phyloP scores from a whole-genome alignment of 2,888 invertebrate species.

The Acronicta alni region DNA sequence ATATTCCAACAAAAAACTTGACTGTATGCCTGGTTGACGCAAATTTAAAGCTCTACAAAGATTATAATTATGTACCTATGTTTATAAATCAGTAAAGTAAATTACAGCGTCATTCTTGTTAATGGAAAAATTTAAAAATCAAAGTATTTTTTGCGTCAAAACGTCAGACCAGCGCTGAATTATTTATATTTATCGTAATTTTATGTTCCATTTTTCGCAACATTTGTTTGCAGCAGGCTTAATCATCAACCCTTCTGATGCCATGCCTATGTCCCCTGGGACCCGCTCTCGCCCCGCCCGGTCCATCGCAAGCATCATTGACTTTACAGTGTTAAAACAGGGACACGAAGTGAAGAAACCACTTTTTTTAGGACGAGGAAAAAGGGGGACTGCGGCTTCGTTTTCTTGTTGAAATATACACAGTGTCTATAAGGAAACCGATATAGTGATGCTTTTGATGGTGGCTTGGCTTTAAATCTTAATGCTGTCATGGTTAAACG shows the following conservation, averaged over 20 bases:
- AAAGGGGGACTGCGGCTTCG: no score
- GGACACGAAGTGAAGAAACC: conserved; percentile 26
- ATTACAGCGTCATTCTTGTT: background rate
- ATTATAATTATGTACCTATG: background rate
- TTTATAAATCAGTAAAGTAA: background rate
- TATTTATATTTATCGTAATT: conserved; percentile 1
- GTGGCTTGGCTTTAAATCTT: no score
- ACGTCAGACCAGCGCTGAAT: background rate
- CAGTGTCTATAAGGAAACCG: no score
- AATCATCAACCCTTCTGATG: conserved; percentile 66
- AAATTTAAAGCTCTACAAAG: background rate
- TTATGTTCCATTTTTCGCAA: conserved; percentile 28
- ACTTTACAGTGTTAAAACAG: conserved; percentile 54
- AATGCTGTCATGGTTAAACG: no score
- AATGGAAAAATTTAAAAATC: background rate
- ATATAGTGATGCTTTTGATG: no score
- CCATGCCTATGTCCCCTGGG: conserved; percentile 60
- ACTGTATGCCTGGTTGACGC: background rate
- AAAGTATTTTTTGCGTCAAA: background rate
- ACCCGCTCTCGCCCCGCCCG: conserved; percentile 67
- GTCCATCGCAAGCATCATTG: conserved; percentile 74
- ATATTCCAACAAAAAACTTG: no score
- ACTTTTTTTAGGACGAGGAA: conserved; percentile 6
- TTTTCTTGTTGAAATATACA: no score
- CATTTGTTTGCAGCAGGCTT: conserved; percentile 41